These are phyloP conservation scores for Tyria jacobaeae DNA, from an alignment of 2,888 invertebrate species.

Conservation along the genomic window DNA sequence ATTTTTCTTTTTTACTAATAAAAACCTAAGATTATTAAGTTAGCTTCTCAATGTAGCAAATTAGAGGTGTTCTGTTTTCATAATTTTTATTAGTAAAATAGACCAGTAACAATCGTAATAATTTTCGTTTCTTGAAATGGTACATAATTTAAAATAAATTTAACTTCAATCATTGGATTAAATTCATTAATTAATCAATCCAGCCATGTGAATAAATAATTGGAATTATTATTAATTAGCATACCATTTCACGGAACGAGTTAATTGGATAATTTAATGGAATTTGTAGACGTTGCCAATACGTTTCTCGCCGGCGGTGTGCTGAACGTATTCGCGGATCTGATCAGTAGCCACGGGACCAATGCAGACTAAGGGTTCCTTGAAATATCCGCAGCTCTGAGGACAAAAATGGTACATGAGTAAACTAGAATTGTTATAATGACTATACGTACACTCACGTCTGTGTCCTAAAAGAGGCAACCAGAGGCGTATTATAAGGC, in stretches of 20 bases:
- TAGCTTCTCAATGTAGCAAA: constrained; percentile 33
- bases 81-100: constrained; percentile 53
- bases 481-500: too few relatives aligned
- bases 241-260: constrained; percentile 40
- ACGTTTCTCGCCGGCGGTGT: constrained; percentile 93
- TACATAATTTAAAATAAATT: constrained; percentile 7
- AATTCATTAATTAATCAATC: constrained; percentile 5
- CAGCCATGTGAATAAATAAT: constrained; percentile 21
- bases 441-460: too few relatives aligned
- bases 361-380: constrained; percentile 95
- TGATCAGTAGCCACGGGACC: constrained; percentile 94
- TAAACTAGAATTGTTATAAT: too few relatives aligned
- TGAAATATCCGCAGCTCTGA: constrained; percentile 96
- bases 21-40: constrained; percentile 36
- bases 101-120: constrained; percentile 15
- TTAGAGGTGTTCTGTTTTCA: constrained; percentile 20
- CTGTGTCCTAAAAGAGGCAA: too few relatives aligned
- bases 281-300: constrained; percentile 88
- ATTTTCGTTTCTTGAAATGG: constrained; percentile 10
- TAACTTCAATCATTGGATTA: neutral
- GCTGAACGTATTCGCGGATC: constrained; percentile 89
- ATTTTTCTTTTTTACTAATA: constrained; percentile 51
- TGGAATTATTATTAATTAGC: neutral
- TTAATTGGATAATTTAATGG: constrained; percentile 62
- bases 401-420: constrained; percentile 8